Evolutionary conservation across 2,113 vertebrate genomes (phyloP), one percentile per base, ranked within the genome.

Genomic region (Jaculus jaculus): DNA sequence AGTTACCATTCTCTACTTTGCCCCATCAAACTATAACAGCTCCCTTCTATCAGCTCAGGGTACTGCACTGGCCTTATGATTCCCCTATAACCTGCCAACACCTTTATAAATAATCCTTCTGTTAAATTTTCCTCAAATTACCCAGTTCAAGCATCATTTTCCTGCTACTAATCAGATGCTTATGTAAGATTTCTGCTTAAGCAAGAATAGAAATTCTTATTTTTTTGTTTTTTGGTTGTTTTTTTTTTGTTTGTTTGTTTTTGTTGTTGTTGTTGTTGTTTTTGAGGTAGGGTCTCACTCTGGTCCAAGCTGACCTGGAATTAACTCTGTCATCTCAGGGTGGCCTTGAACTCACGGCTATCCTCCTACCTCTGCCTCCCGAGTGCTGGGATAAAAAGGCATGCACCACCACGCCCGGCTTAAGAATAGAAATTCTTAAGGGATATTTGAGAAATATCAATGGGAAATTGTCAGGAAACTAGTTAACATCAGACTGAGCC

Each of bases 111-210:
- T 95, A 86, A 84, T 72, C 60, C 63, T 20, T 73, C 89, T 89
- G 73, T 87, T 73, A 91, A 89, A 63, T 84, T 75, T 71, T 92
- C 54, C 24, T 89, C 75, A 96, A 91, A 94, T 81, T n/a, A 91
- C 60, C 39, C 72, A 69, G 1, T 30, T 87, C 13, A 2, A 82
- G 69, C 65, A 84, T 84, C 85, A 89, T 80, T 78, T 92, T 94
- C 84, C 77, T 93, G 81, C 37, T 78, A 37, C 54, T 87, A 63
- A 82, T 81, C 63, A 69, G 73, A 83, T 63, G 23, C 26, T 72
- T 72, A 92, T 4, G 84, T 58, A 73, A 89, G 63, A 37, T 84
- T 58, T 88, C 69, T 91, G 39, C 58, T 84, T 91, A 78, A 26
- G 47, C 9, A 81, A 84, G 21, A 28, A 47, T 47, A 89, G 42